Evolutionary conservation across 1,140 invertebrate species (phyloP).

Genomic region (Drepana arcuata): DNA sequence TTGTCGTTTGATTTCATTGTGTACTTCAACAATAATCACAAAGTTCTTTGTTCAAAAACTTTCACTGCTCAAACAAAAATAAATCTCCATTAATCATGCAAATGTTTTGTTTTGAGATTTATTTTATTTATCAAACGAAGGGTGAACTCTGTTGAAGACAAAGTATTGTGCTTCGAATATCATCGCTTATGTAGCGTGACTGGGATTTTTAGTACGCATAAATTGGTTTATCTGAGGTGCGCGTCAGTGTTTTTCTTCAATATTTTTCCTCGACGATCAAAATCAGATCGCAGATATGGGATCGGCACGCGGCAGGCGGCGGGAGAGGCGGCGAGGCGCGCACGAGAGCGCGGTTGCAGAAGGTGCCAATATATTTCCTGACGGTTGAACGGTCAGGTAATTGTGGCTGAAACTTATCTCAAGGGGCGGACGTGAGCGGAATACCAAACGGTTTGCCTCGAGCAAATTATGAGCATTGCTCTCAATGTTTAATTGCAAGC

Average conservation of each 20-base stretch:
- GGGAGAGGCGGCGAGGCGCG: constrained; percentile 16
- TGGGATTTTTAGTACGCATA: constrained; percentile 14
- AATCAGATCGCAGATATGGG: constrained; percentile 46
- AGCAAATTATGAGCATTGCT: constrained; percentile 55
- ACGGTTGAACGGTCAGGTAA: constrained; percentile 68
- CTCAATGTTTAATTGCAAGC: constrained; percentile 21
- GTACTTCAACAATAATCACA: constrained; percentile 52
- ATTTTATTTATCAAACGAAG: constrained; percentile 21
- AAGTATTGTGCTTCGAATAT: constrained; percentile 1
- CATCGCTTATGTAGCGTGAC: constrained; percentile 10
- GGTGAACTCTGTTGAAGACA: constrained; percentile 8
- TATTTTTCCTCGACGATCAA: constrained; percentile 23
- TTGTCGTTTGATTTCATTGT: constrained; percentile 66
- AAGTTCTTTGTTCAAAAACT: constrained; percentile 45
- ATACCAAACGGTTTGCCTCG: constrained; percentile 45
- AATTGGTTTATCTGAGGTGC: constrained; percentile 8
- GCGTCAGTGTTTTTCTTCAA: constrained; percentile 10
- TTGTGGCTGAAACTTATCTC: constrained; percentile 69
- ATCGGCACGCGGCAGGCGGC: constrained; percentile 20
- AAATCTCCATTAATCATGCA: constrained; percentile 47
- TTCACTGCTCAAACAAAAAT: constrained; percentile 39
- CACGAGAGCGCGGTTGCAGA: constrained; percentile 35
- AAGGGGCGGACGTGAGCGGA: constrained; percentile 54
- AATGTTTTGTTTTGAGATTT: constrained; percentile 29
- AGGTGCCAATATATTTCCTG: constrained; percentile 69